Evolutionary conservation across 64 coral and sea anemone genomes (phyloP), one percentile per base, ranked within the genome.

Genomic region (Orbicella faveolata): DNA sequence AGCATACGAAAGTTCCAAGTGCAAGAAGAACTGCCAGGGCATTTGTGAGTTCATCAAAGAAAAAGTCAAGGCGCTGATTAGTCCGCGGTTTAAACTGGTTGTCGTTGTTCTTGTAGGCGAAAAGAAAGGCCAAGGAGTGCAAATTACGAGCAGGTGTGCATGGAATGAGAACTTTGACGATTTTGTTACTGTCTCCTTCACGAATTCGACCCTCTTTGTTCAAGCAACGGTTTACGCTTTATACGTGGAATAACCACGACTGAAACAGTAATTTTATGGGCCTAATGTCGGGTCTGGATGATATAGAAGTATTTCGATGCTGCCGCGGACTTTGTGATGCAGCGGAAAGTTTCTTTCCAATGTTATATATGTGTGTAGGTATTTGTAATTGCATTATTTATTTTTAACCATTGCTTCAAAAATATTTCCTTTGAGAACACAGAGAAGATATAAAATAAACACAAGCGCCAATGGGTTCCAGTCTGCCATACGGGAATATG

Each of bases 191-290:
- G 90, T 53, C 3, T 66, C 20, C 34, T 92, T 69, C 21, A 48
- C 26, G 7, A 92, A 87, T 87, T 36, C 74, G 5, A 79, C 83
- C 15, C 61, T 92, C 11, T 87, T 92, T 86, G 75, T 69, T n/a
- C 90, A 92, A 87, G 83, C 73, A 33, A 92, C 83, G 1, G 90
- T 92, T 67, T 92, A 78, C 73, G 90, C 77, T 21, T 69, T 92
- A 23, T 92, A 87, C 41, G 61, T 53, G 36, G 90, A 87, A 35
- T 92, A 44, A 73, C 35, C 44, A 25, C n/a, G 8, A 9, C 30
- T 6, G 21, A 26, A 25, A 16, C 55, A 14, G 0, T 15, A 16
- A 1, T 59, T 59, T 59, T 59, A 16, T 14, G 55, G 10, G 55
- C 11, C 15, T 59, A 14, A 16, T 59, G 55, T 16, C 55, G 44